These are phyloP conservation scores for Mergus octosetaceus DNA, from an alignment of 2,797 vertebrate genomes.

Conservation along the genomic window DNA sequence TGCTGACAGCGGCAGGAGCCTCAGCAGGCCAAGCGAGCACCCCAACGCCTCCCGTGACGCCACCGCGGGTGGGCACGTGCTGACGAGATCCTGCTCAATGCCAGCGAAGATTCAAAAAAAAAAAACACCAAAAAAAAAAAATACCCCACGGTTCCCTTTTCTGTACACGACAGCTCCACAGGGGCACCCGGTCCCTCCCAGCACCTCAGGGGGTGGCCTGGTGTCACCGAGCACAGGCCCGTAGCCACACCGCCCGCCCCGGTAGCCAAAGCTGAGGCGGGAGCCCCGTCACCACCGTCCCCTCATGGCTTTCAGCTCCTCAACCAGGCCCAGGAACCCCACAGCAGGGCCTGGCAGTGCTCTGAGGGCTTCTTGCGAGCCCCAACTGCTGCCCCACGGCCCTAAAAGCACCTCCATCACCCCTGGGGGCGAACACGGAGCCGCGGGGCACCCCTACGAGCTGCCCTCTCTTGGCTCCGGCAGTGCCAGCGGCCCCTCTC, in stretches of 20 bases:
- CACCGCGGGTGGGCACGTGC: not conserved
- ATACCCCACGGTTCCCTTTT: not conserved
- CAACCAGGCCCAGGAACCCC: not conserved
- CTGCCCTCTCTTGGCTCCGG: not conserved
- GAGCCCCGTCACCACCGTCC: not conserved
- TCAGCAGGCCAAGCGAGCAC: not conserved
- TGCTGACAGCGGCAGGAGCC: not conserved
- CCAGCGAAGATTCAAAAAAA: not conserved
- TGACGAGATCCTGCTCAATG: not conserved
- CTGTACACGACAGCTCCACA: fast-evolving
- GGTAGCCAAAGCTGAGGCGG: not conserved
- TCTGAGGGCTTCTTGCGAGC: no score
- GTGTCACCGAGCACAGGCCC: no score
- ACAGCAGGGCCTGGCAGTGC: no score
- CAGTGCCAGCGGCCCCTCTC: not conserved
- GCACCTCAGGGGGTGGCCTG: not conserved
- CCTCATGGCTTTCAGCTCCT: not conserved
- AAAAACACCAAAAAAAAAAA: no score
- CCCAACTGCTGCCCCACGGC: not conserved
- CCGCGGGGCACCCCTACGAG: not conserved
- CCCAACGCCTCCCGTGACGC: not conserved
- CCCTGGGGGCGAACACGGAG: not conserved
- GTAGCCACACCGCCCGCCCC: not conserved
- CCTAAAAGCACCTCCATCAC: not conserved
- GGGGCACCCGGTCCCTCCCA: fast-evolving